Conservation (phyloP, 2,888 invertebrate genomes). For the Stenodema calcarata region DNA sequence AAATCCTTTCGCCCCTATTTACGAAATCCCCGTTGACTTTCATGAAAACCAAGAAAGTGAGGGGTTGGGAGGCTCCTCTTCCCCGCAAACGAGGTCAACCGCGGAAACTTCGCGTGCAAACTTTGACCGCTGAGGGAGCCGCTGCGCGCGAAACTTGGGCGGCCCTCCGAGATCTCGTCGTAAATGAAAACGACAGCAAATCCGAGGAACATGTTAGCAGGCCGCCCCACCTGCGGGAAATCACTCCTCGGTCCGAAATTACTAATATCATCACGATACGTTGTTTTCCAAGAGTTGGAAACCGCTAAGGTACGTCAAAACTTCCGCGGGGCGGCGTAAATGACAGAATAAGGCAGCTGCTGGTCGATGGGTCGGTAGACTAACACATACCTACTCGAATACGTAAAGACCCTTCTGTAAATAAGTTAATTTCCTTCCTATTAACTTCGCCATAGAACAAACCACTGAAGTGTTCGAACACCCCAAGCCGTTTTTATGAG, state of each 20-base stretch:
- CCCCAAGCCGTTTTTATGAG: too few relatives aligned
- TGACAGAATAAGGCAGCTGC: too few relatives aligned
- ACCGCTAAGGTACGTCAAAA: too few relatives aligned
- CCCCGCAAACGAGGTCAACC: neutral
- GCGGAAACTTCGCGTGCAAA: neutral
- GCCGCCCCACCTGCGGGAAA: neutral
- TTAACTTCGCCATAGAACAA: too few relatives aligned
- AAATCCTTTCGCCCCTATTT: neutral
- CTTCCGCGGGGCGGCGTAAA: too few relatives aligned
- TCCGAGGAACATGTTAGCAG: neutral
- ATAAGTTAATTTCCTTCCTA: too few relatives aligned
- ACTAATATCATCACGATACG: neutral
- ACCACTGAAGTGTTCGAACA: too few relatives aligned
- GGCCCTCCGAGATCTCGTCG: neutral
- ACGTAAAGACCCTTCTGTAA: too few relatives aligned
- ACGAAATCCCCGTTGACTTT: neutral
- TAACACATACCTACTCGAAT: too few relatives aligned
- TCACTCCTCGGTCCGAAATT: neutral
- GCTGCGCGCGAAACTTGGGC: neutral
- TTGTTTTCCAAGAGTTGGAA: neutral
- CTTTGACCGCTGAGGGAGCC: neutral
- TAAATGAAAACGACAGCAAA: neutral
- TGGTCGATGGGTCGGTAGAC: too few relatives aligned
- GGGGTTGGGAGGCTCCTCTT: too few relatives aligned
- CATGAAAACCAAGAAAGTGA: neutral